Base-by-base conservation (phyloP, 2,797 vertebrate species). In the Choloepus didactylus region DNA sequence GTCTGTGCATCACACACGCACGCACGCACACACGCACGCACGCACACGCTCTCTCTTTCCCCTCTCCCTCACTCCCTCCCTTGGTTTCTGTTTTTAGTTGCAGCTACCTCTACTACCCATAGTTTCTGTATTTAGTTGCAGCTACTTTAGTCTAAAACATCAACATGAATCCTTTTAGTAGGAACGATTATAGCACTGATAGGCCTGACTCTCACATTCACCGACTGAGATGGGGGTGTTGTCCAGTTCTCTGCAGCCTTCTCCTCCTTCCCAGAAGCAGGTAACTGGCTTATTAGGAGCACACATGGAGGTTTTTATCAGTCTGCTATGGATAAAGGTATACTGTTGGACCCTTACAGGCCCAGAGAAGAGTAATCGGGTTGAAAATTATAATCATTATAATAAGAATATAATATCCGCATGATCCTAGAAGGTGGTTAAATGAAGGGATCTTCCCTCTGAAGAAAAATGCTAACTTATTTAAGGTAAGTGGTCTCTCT, bases 401-500 rank as follows among this genome's bases (percentile, higher is more conserved):
- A 85, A 54, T 81, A 46, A 95, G 70, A 81, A 62, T 14, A 31
- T 60, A 51, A 89, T 72, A 73, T 72, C 83, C n/a, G 21, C 54
- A 7, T 29, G 19, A 35, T 92, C 41, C 35, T 69, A 87, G 92
- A 67, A 73, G 59, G 66, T 73, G 72, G 23, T 72, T 81, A 70
- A 84, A 35, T 49, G 64, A 82, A 89, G 29, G 64, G 14, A 35
- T 77, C 14, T 67, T 88, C 31, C 66, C 31, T 83, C 31, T 91
- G 82, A 82, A 96, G 64, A 77, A 82, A 85, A 96, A 81, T 38
- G 46, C 35, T 77, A 80, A 89, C 2, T 94, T 87, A 84, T 44
- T 72, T 83, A 83, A 93, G 31, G 23, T 73, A 82, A 79, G 51
- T 77, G 35, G 54, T 95, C 76, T 97, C 76, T 54, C 35, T 1